phyloP scores from a whole-genome alignment of 2,113 vertebrate species.

The Balaeniceps rex region DNA sequence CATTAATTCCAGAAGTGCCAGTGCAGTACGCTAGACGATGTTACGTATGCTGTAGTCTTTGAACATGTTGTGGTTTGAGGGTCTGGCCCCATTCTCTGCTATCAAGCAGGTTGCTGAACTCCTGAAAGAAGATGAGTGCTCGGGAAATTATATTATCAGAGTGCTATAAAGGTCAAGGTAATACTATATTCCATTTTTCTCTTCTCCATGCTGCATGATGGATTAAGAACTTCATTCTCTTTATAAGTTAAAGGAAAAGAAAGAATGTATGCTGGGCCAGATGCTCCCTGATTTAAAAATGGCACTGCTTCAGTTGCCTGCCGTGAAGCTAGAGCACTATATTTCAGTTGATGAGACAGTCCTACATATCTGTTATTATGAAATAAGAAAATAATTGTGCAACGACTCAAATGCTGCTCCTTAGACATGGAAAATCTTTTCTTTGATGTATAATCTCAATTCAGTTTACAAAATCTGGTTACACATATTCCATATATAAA shows the following conservation, averaged over 20 bases:
- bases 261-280: neutral
- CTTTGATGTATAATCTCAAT: neutral
- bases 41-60: neutral
- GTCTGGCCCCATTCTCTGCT: neutral
- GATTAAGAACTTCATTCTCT: neutral
- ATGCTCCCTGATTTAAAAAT: neutral
- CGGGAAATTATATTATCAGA: neutral
- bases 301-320: neutral
- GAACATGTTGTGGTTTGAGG: neutral
- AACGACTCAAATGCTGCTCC: neutral
- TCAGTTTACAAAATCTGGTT: neutral
- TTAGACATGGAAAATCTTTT: neutral
- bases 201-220: neutral
- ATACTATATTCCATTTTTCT: neutral
- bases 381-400: neutral
- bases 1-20: neutral
- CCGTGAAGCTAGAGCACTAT: neutral
- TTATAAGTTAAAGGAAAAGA: neutral
- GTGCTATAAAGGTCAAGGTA: slow-evolving; percentile 1
- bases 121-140: neutral
- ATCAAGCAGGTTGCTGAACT: neutral
- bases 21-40: neutral
- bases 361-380: neutral
- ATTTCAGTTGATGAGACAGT: neutral
- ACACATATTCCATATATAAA: neutral